Conservation (phyloP, 2,888 invertebrate genomes). For the Actias luna region DNA sequence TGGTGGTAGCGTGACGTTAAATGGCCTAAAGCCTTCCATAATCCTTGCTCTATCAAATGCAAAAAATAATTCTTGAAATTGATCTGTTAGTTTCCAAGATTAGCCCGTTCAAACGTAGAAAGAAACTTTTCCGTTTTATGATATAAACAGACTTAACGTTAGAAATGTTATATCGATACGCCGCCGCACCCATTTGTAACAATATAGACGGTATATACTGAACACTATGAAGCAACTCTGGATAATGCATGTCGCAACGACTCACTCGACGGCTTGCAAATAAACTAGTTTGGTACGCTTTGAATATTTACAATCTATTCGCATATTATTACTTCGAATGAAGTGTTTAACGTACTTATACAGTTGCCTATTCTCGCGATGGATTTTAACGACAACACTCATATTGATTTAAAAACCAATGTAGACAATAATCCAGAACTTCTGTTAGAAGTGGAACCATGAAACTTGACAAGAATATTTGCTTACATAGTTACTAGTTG, state of each 20-base stretch:
- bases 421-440: too few relatives aligned
- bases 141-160: too few relatives aligned
- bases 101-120: too few relatives aligned
- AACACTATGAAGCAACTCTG: conserved; percentile 11
- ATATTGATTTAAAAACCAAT: background rate
- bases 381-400: background rate
- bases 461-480: too few relatives aligned
- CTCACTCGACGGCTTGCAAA: conserved; percentile 16
- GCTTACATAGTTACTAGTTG: too few relatives aligned
- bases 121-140: too few relatives aligned
- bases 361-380: background rate
- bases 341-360: background rate
- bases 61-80: too few relatives aligned
- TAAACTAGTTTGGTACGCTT: conserved; percentile 19
- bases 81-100: too few relatives aligned
- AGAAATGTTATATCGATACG: background rate
- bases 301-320: conserved; percentile 22
- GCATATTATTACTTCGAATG: conserved; percentile 6
- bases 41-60: too few relatives aligned
- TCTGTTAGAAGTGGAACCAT: too few relatives aligned
- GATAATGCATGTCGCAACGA: conserved; percentile 14
- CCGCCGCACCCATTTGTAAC: background rate
- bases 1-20: too few relatives aligned
- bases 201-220: background rate
- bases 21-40: too few relatives aligned